Percentiles rank a stretch among this genome's conserved stretches.
phyloP scores from a whole-genome alignment of 1,140 invertebrate species.

The Homalodisca vitripennis region DNA sequence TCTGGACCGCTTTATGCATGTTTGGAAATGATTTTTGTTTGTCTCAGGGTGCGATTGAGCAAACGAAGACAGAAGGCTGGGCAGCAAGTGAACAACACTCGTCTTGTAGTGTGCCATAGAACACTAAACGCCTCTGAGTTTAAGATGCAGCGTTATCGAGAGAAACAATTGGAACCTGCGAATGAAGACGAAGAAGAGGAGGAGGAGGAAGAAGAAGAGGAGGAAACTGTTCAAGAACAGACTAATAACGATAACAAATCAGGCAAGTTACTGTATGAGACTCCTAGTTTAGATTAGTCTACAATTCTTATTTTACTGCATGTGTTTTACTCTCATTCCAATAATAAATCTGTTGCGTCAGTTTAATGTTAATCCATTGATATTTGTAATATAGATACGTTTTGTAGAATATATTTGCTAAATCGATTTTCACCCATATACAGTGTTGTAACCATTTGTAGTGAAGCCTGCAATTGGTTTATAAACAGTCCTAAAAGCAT shows the following conservation, averaged over 20 bases:
- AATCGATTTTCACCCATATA: too few relatives aligned
- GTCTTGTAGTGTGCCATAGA: constrained; percentile 87
- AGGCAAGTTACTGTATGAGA: not conserved
- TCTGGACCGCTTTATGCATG: too few relatives aligned
- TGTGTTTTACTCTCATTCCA: not conserved
- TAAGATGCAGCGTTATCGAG: constrained; percentile 79
- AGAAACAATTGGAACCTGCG: constrained; percentile 85
- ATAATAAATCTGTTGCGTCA: too few relatives aligned
- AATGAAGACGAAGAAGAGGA: constrained; percentile 74
- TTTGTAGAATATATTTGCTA: too few relatives aligned
- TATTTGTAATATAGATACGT: too few relatives aligned
- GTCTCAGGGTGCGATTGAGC: constrained; percentile 83
- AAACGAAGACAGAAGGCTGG: constrained; percentile 81
- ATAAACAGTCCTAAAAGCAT: too few relatives aligned
- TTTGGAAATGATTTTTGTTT: too few relatives aligned
- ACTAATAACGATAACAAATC: not conserved
- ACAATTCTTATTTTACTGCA: not conserved
- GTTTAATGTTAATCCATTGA: not conserved
- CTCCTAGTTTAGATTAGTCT: not conserved
- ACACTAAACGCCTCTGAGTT: constrained; percentile 84
- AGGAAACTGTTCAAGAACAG: constrained; percentile 18
- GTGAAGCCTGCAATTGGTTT: too few relatives aligned
- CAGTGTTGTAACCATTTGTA: too few relatives aligned
- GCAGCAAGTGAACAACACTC: constrained; percentile 70
- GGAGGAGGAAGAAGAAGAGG: constrained; percentile 48